phyloP scores from a whole-genome alignment of 1,140 invertebrate species.

The Lordiphosa collinella region DNA sequence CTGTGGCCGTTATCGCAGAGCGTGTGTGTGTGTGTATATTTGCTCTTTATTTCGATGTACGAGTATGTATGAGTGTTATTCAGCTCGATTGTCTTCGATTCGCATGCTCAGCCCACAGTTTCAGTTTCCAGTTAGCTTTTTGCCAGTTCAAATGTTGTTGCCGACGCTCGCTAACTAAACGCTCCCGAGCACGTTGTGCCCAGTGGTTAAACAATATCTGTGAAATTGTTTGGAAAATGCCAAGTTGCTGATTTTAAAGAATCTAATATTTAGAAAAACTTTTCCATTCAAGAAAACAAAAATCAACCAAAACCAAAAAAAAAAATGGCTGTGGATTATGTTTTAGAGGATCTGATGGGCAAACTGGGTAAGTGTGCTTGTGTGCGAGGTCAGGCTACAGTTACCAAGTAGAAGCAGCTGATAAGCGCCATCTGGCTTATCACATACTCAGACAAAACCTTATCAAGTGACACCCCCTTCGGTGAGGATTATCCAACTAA shows the following conservation, averaged over 20 bases:
- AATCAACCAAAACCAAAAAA: not conserved
- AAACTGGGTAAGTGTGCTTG: slow-evolving; percentile 82
- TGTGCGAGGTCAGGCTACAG: not conserved
- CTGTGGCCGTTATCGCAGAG: slow-evolving; percentile 37
- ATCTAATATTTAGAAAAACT: not conserved
- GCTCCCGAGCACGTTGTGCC: slow-evolving; percentile 22
- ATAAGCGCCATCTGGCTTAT: slow-evolving; percentile 25
- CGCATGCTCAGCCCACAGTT: slow-evolving; percentile 30
- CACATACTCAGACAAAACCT: not conserved
- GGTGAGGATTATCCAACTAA: slow-evolving; percentile 1
- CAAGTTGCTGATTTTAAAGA: slow-evolving; percentile 13
- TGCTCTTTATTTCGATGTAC: too few relatives aligned
- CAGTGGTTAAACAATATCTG: slow-evolving; percentile 10
- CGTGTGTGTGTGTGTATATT: slow-evolving; percentile 13
- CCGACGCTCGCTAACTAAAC: slow-evolving; percentile 32
- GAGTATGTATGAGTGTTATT: slow-evolving; percentile 41
- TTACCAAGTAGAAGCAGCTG: slow-evolving; percentile 17
- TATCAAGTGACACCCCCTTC: too few relatives aligned
- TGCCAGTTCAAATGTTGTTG: slow-evolving; percentile 63
- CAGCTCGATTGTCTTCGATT: slow-evolving; percentile 37
- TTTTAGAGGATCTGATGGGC: slow-evolving; percentile 85
- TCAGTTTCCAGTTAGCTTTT: slow-evolving; percentile 66
- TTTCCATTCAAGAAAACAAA: not conserved
- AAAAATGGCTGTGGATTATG: slow-evolving; percentile 83
- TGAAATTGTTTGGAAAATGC: slow-evolving; percentile 17